Percentiles rank a stretch among this genome's conserved stretches.
Evolutionary conservation across 1,140 invertebrate species (phyloP).

Genomic region (Orchestia grillus): DNA sequence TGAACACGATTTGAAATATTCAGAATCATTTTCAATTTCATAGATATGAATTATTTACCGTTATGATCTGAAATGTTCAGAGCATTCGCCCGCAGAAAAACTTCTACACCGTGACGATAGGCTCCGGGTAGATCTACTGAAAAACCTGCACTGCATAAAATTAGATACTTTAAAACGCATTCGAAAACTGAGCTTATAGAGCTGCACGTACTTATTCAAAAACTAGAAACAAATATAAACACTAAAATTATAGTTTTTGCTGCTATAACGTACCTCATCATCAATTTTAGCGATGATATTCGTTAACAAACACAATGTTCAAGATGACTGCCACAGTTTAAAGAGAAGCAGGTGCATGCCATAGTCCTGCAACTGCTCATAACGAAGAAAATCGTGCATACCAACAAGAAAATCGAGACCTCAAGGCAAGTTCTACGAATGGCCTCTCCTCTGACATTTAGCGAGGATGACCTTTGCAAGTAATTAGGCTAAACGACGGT

Average conservation of each 20-base stretch:
- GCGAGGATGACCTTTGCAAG: slow-evolving; percentile 29
- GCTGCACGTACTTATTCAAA: background rate
- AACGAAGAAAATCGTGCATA: background rate
- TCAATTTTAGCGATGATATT: background rate
- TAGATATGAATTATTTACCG: background rate
- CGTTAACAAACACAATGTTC: background rate
- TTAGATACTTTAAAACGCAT: background rate
- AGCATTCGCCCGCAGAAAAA: background rate
- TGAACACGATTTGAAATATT: background rate
- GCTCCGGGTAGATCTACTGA: background rate
- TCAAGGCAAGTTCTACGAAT: slow-evolving; percentile 7
- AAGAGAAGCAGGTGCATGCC: background rate
- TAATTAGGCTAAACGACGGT: slow-evolving; percentile 41
- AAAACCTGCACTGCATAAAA: background rate
- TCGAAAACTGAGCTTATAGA: background rate
- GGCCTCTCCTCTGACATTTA: slow-evolving; percentile 13
- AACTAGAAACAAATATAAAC: background rate
- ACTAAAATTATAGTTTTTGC: background rate
- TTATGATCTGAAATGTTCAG: background rate
- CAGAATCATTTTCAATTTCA: background rate
- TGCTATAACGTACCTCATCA: background rate
- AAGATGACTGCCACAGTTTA: background rate
- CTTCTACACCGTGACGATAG: background rate
- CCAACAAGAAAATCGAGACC: background rate
- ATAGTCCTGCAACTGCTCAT: background rate